A percentile compares a stretch with the other conserved stretches of the same genome.
Conservation (phyloP, 2,797 vertebrate genomes). For the Coluber constrictor region DNA sequence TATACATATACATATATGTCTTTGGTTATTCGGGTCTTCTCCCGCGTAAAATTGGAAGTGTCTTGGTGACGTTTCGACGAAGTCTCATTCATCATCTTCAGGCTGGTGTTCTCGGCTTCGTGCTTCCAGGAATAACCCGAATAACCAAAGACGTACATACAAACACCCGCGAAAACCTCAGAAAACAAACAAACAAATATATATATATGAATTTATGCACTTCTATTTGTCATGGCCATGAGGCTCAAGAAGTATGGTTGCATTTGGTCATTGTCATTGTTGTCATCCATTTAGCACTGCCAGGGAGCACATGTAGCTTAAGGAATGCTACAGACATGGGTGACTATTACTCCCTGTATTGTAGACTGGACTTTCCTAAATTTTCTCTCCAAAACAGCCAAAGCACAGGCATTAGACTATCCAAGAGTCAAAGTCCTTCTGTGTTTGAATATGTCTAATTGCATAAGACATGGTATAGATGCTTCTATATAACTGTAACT, state of each 20-base stretch:
- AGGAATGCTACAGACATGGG: neutral
- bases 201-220: neutral
- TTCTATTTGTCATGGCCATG: neutral
- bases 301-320: neutral
- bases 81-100: too few species aligned
- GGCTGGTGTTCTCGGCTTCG: too few species aligned
- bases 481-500: neutral
- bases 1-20: too few species aligned
- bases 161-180: too few species aligned
- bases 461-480: neutral
- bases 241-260: neutral
- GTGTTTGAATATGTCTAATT: neutral
- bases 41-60: too few species aligned
- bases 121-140: too few species aligned
- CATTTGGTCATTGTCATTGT: neutral
- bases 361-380: neutral
- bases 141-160: too few species aligned
- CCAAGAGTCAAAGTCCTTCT: neutral
- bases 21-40: too few species aligned
- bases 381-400: neutral
- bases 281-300: neutral
- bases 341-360: neutral
- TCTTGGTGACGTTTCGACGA: too few species aligned
- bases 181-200: too few species aligned
- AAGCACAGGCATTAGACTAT: neutral